These are phyloP conservation scores for Ornithoptera priamus DNA, from an alignment of 2,888 invertebrate genomes.

Conservation along the genomic window DNA sequence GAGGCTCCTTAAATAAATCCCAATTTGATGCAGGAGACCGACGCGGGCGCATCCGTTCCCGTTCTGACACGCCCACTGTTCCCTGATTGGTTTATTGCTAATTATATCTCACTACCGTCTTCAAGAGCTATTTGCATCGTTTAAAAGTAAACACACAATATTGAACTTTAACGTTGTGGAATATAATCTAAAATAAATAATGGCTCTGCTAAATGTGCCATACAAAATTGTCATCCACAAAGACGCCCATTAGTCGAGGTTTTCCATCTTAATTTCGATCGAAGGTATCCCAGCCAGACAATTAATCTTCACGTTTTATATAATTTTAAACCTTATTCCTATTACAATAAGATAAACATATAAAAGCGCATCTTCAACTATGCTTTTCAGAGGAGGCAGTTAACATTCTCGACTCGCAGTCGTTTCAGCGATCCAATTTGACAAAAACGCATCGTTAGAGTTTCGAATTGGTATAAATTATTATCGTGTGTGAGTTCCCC, in stretches of 20 bases:
- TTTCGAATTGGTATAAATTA: slow-evolving; percentile 70
- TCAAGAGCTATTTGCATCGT: slow-evolving; percentile 75
- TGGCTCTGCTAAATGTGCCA: slow-evolving; percentile 45
- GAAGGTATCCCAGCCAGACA: slow-evolving; percentile 53
- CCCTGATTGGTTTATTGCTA: slow-evolving; percentile 70
- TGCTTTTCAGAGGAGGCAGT: slow-evolving; percentile 68
- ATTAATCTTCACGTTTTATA: slow-evolving; percentile 35
- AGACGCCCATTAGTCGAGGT: slow-evolving; percentile 75
- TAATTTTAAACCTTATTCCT: slow-evolving; percentile 43
- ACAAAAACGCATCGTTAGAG: slow-evolving; percentile 73
- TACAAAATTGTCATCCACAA: slow-evolving; percentile 69
- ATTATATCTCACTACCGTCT: slow-evolving; percentile 65
- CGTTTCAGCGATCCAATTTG: slow-evolving; percentile 71
- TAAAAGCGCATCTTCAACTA: slow-evolving; percentile 42
- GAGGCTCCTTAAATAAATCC: slow-evolving; percentile 66
- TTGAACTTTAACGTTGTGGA: slow-evolving; percentile 30
- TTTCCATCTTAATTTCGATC: slow-evolving; percentile 73
- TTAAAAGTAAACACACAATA: slow-evolving; percentile 47
- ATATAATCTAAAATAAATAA: slow-evolving; percentile 36
- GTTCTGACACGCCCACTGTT: slow-evolving; percentile 55
- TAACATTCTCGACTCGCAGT: slow-evolving; percentile 64
- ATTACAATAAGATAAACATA: slow-evolving; percentile 36
- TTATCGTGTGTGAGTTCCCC: slow-evolving; percentile 46
- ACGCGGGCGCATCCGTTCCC: slow-evolving; percentile 52
- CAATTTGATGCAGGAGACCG: slow-evolving; percentile 57